Percentiles rank a stretch among this genome's conserved stretches.
phyloP scores from a whole-genome alignment of 2,797 vertebrate species.

The Prionace glauca region DNA sequence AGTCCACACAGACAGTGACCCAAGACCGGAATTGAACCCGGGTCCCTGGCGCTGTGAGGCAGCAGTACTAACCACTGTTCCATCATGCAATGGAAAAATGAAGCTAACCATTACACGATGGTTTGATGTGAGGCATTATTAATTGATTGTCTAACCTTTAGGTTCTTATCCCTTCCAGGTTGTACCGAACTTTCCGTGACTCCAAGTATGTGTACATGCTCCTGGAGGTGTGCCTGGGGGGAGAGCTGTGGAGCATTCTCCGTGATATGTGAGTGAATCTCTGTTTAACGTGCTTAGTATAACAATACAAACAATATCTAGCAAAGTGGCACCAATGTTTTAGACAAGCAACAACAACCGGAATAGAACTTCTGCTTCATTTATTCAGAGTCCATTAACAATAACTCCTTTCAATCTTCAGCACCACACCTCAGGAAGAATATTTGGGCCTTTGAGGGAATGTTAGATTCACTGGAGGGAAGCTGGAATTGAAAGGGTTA shows the following conservation, averaged over 20 bases:
- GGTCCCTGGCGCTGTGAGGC: too few species aligned
- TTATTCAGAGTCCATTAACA: background rate
- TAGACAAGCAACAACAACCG: background rate
- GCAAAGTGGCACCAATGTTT: background rate
- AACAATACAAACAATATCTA: background rate
- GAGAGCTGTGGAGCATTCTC: constrained; percentile 68
- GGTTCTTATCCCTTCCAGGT: constrained; percentile 46
- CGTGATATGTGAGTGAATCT: constrained; percentile 67
- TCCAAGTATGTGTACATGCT: constrained; percentile 67
- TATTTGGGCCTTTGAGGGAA: background rate
- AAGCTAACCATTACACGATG: background rate
- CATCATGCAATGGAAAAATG: background rate
- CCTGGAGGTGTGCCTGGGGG: constrained; percentile 68
- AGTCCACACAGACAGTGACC: too few species aligned
- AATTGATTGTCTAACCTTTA: background rate
- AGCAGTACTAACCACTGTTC: too few species aligned
- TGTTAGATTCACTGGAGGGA: background rate
- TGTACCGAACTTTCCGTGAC: constrained; percentile 67
- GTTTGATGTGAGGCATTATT: background rate
- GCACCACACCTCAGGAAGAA: background rate
- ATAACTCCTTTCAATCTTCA: background rate
- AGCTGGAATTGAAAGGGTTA: background rate
- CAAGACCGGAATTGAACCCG: too few species aligned
- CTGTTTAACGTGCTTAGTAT: background rate
- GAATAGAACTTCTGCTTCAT: background rate